These are phyloP conservation scores for Acanthis flammea DNA, from an alignment of 2,797 vertebrate species.

Conservation along the genomic window DNA sequence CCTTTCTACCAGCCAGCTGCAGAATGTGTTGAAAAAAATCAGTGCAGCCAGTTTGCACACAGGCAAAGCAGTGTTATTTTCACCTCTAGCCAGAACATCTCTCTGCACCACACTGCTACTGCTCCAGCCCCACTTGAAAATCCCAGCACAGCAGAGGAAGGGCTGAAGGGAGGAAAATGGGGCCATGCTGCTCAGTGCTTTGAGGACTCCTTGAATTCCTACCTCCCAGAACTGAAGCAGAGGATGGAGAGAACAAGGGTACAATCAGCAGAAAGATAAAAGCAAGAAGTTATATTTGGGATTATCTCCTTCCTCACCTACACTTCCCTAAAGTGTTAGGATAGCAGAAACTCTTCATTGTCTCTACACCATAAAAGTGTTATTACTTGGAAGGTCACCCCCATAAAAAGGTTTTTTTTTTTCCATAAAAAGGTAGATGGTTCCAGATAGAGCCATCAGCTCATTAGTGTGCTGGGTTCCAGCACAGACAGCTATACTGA, in stretches of 20 bases:
- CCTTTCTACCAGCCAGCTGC: neutral
- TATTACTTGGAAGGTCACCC: conserved; percentile 1
- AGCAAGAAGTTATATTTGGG: neutral
- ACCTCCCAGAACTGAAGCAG: neutral
- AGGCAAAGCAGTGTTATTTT: neutral
- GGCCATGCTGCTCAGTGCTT: neutral
- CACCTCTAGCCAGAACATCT: neutral
- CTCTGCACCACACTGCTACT: neutral
- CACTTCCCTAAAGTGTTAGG: neutral
- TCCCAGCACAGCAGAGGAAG: neutral
- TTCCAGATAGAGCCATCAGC: neutral
- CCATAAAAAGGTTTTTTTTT: neutral
- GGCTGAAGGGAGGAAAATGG: neutral
- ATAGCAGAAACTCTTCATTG: neutral
- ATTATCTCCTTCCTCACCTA: neutral
- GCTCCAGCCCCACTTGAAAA: neutral
- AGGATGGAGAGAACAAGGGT: neutral
- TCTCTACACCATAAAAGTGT: neutral
- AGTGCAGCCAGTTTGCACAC: neutral
- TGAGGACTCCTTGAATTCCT: neutral
- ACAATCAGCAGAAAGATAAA: neutral
- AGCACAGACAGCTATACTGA: neutral
- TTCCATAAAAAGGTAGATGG: neutral
- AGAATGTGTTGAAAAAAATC: neutral
- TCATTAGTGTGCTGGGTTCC: neutral